Conservation (phyloP, 2,797 vertebrate species). For the Sciurus vulgaris region DNA sequence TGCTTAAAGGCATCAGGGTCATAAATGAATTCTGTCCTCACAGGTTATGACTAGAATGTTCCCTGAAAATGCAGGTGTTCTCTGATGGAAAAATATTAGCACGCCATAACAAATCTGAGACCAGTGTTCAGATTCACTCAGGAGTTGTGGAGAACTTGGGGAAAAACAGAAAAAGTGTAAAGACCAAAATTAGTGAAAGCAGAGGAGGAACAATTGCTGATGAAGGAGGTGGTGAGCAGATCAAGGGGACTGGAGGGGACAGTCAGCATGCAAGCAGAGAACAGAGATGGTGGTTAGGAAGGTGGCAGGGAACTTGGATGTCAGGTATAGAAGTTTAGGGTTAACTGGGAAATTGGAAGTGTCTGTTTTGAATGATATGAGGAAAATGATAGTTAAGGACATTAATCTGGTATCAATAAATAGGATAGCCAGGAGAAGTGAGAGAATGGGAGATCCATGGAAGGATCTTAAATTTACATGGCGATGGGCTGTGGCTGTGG, state of each 20-base stretch:
- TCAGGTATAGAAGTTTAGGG: background rate
- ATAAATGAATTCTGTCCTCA: background rate
- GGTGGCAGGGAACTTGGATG: background rate
- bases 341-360: constrained; percentile 1
- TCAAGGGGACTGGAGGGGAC: background rate
- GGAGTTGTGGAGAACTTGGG: background rate
- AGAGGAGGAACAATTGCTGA: background rate
- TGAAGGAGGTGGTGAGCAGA: background rate
- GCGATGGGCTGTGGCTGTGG: background rate
- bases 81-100: constrained; percentile 9
- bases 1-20: background rate
- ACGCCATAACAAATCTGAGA: background rate
- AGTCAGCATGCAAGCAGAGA: background rate
- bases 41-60: background rate
- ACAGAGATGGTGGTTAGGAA: background rate
- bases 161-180: background rate
- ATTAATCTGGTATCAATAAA: constrained; percentile 1
- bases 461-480: constrained; percentile 3
- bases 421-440: background rate
- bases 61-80: background rate
- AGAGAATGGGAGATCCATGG: background rate
- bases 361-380: background rate
- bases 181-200: background rate
- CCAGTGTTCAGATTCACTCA: background rate
- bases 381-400: background rate